Conservation (phyloP, 2,888 invertebrate species). For the Thereva nobilitata region DNA sequence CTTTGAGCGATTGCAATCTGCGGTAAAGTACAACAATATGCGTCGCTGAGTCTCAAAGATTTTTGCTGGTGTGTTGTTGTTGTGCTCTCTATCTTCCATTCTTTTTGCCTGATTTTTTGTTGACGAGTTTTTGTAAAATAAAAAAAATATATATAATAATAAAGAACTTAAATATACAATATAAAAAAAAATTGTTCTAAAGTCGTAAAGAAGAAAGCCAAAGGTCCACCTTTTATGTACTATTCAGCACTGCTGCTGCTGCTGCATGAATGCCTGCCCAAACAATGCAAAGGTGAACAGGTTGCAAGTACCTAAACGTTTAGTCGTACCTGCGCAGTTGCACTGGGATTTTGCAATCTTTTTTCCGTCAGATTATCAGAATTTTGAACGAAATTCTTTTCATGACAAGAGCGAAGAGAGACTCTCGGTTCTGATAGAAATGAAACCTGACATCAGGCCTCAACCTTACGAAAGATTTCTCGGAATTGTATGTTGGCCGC, state of each 20-base stretch:
- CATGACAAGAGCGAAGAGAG: background rate
- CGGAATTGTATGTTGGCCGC: too few species aligned
- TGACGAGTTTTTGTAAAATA: constrained; percentile 12
- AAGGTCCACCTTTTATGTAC: constrained; percentile 38
- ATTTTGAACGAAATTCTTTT: constrained; percentile 3
- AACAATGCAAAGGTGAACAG: constrained; percentile 28
- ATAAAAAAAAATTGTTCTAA: background rate
- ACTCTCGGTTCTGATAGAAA: constrained; percentile 1
- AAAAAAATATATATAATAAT: constrained; percentile 21
- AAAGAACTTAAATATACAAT: background rate
- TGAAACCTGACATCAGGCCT: constrained; percentile 1
- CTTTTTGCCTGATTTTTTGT: constrained; percentile 6
- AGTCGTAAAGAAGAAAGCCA: constrained; percentile 27
- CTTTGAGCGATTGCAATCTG: constrained; percentile 34
- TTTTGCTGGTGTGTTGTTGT: background rate
- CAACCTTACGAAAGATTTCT: background rate
- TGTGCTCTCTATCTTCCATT: constrained; percentile 2
- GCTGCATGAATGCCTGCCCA: constrained; percentile 26
- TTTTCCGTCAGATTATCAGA: constrained; percentile 17
- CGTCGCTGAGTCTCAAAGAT: constrained; percentile 7
- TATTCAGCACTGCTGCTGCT: constrained; percentile 23
- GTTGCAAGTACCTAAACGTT: constrained; percentile 6
- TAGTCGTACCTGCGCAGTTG: constrained; percentile 21
- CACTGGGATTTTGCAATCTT: constrained; percentile 24
- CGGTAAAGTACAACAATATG: constrained; percentile 27